phyloP scores from a whole-genome alignment of 2,888 invertebrate genomes.

The Lasioglossum lativentre region DNA sequence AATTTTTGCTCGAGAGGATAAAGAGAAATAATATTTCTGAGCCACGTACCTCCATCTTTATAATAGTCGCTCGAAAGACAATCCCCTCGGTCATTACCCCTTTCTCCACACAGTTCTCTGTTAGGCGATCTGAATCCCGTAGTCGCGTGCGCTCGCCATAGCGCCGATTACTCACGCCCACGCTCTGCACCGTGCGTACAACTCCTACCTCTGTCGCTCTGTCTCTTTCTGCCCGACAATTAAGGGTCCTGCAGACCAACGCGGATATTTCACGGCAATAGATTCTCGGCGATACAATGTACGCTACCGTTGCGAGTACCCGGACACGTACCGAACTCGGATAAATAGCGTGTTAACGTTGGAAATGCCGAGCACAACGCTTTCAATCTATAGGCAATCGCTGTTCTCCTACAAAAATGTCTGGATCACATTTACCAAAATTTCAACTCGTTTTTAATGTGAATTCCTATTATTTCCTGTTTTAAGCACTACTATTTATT shows the following conservation, averaged over 20 bases:
- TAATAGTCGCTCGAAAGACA: not conserved
- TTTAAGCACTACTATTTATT: not conserved
- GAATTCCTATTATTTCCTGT: not conserved
- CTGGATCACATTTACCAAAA: not conserved
- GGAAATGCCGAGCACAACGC: not conserved
- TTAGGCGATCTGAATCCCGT: slow-evolving; percentile 10
- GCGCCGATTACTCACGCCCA: slow-evolving; percentile 45
- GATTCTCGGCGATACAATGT: not conserved
- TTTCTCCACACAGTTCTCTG: not conserved
- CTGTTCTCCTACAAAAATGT: not conserved
- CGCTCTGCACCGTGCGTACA: slow-evolving; percentile 24
- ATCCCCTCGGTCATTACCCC: slow-evolving; percentile 14
- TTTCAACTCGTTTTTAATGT: not conserved
- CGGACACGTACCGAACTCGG: not conserved
- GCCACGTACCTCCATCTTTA: not conserved
- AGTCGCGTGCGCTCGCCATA: not conserved
- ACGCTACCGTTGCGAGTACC: not conserved
- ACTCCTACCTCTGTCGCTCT: not conserved
- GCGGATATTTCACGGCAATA: not conserved
- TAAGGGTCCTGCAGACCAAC: not conserved
- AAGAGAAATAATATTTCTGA: not conserved
- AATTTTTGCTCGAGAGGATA: not conserved
- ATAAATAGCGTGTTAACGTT: not conserved
- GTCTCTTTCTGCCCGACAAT: slow-evolving; percentile 12
- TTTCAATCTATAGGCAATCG: not conserved